Evolutionary conservation across 2,113 vertebrate species (phyloP).

Genomic region (Thryonomys swinderianus): DNA sequence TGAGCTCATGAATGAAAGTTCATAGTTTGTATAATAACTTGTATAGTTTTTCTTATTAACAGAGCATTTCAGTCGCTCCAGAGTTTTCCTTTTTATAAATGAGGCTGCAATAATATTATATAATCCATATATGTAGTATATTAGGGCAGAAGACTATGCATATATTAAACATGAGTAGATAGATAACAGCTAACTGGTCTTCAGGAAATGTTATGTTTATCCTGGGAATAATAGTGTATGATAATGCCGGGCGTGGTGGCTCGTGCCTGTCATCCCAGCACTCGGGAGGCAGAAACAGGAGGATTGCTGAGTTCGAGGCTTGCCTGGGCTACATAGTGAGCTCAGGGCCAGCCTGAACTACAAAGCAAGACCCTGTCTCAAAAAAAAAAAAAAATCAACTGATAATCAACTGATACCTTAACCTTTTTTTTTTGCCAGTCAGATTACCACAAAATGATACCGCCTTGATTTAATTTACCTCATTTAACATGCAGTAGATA

Average conservation of each 20-base stretch:
- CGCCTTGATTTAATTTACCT: not conserved
- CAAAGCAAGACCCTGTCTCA: no score
- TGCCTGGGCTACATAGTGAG: no score
- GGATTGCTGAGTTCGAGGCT: no score
- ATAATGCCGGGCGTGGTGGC: no score
- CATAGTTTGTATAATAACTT: not conserved
- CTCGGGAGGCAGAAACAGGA: no score
- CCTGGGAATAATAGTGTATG: not conserved
- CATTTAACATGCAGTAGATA: not conserved
- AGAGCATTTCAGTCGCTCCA: conserved; percentile 4
- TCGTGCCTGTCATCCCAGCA: no score
- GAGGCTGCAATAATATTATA: not conserved
- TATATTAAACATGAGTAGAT: not conserved
- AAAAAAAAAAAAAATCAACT: no score
- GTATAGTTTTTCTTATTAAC: conserved; percentile 21
- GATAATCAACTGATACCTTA: not conserved
- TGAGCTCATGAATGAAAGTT: not conserved
- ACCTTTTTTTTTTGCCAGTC: not conserved
- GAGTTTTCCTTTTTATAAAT: not conserved
- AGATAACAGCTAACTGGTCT: not conserved
- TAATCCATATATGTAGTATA: not conserved
- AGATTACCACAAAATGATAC: not conserved
- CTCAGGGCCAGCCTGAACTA: no score
- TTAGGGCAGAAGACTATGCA: not conserved
- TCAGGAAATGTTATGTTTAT: not conserved